Percentiles rank a stretch among this genome's conserved stretches.
These are phyloP conservation scores for Pentalonia nigronervosa DNA, from an alignment of 1,140 invertebrate species.

Conservation along the genomic window DNA sequence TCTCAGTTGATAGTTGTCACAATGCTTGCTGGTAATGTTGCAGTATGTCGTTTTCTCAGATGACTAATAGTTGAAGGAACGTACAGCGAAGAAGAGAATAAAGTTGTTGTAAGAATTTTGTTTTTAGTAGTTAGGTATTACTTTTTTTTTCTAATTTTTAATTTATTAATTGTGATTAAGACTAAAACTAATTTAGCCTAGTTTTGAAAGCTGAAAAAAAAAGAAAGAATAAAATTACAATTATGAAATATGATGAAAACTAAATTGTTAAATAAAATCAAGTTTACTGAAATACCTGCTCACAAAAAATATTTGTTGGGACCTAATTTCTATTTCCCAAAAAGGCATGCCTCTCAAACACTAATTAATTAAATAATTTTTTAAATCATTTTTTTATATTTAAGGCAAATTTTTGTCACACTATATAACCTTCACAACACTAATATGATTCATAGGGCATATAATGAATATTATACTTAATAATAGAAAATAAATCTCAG, in stretches of 20 bases:
- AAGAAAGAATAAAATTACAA: constrained; percentile 36
- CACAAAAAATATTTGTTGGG: background rate
- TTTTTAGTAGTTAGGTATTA: constrained; percentile 30
- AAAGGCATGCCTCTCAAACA: background rate
- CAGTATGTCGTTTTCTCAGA: constrained; percentile 51
- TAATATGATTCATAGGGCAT: background rate
- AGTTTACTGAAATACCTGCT: background rate
- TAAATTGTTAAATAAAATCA: background rate
- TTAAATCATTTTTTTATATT: background rate
- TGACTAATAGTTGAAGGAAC: constrained; percentile 54
- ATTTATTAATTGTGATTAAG: constrained; percentile 39
- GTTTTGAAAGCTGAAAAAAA: constrained; percentile 57
- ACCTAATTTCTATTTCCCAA: background rate
- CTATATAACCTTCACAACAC: background rate
- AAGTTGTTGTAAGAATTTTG: constrained; percentile 22
- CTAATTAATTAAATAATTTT: background rate
- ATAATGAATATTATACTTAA: background rate
- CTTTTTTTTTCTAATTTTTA: constrained; percentile 49
- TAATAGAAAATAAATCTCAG: background rate
- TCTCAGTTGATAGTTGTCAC: constrained; percentile 56
- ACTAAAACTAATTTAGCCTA: constrained; percentile 58
- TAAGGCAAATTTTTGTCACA: background rate
- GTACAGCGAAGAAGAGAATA: constrained; percentile 50
- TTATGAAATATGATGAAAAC: background rate
- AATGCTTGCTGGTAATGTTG: constrained; percentile 58